A percentile compares a stretch with the other conserved stretches of the same genome.
phyloP scores from a whole-genome alignment of 2,888 invertebrate genomes.

The Nematopogon swammerdamellus region DNA sequence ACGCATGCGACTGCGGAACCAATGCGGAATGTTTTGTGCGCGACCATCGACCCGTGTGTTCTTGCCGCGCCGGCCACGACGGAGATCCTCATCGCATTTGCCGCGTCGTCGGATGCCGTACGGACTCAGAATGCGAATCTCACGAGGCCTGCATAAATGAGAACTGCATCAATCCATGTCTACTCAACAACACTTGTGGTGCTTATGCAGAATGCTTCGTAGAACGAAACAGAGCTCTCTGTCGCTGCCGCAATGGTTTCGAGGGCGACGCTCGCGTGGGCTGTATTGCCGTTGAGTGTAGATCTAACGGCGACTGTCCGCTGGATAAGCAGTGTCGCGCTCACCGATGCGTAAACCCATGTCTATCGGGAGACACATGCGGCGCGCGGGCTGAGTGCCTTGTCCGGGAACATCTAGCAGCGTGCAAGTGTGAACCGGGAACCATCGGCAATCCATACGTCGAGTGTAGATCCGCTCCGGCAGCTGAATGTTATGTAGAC shows the following conservation, averaged over 20 bases:
- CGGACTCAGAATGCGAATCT: conserved; percentile 79
- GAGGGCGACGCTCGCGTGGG: conserved; percentile 73
- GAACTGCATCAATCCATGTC: conserved; percentile 83
- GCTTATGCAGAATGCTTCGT: conserved; percentile 80
- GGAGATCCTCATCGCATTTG: conserved; percentile 85
- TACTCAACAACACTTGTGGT: conserved; percentile 76
- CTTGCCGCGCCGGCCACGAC: conserved; percentile 78
- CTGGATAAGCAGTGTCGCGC: conserved; percentile 81
- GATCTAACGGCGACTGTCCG: conserved; percentile 85
- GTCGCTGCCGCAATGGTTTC: conserved; percentile 78
- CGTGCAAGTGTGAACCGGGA: conserved; percentile 81
- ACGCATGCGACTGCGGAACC: conserved; percentile 84
- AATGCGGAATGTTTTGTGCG: conserved; percentile 79
- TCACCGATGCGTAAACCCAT: conserved; percentile 82
- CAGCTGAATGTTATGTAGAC: conserved; percentile 76
- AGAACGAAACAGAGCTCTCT: conserved; percentile 68
- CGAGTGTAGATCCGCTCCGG: conserved; percentile 69
- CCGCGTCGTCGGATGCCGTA: conserved; percentile 75
- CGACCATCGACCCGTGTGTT: conserved; percentile 83
- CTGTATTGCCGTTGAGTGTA: conserved; percentile 78
- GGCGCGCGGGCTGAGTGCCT: conserved; percentile 75
- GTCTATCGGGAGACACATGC: conserved; percentile 73
- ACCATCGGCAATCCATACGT: conserved; percentile 79
- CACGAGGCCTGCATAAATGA: conserved; percentile 82
- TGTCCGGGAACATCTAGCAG: conserved; percentile 75